Evolutionary conservation across 2,113 vertebrate species (phyloP).

Genomic region (Kobus ellipsiprymnus): DNA sequence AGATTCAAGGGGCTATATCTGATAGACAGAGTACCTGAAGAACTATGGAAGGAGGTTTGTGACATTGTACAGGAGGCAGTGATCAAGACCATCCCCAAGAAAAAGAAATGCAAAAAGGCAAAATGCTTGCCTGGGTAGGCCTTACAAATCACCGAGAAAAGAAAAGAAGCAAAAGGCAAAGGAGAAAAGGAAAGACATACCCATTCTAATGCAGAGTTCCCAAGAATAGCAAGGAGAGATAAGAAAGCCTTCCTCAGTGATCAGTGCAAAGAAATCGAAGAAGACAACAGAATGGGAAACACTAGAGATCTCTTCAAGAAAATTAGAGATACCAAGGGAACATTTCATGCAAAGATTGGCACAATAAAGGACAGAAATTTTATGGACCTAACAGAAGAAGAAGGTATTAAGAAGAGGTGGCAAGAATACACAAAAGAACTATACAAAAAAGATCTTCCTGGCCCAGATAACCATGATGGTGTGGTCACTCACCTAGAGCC

Average conservation of each 20-base stretch:
- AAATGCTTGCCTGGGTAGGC: not conserved
- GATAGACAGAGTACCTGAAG: not conserved
- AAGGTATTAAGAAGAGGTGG: not conserved
- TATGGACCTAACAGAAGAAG: not conserved
- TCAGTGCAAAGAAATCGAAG: not conserved
- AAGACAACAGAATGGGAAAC: not conserved
- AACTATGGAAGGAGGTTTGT: not conserved
- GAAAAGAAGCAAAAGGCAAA: not conserved
- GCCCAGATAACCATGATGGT: not conserved
- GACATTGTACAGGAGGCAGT: not conserved
- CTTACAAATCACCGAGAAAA: not conserved
- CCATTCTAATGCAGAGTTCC: not conserved
- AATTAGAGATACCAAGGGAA: not conserved
- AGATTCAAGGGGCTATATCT: not conserved
- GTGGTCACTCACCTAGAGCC: not conserved
- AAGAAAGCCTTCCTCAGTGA: not conserved
- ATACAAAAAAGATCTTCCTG: not conserved
- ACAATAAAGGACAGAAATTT: not conserved
- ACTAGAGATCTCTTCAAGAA: not conserved
- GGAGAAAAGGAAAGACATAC: not conserved
- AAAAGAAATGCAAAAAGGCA: not conserved
- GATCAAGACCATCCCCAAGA: not conserved
- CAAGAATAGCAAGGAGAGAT: not conserved
- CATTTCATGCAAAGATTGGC: not conserved
- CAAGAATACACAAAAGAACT: not conserved